Conservation (phyloP, 1,140 invertebrate genomes). For the Dreissena rostriformis region DNA sequence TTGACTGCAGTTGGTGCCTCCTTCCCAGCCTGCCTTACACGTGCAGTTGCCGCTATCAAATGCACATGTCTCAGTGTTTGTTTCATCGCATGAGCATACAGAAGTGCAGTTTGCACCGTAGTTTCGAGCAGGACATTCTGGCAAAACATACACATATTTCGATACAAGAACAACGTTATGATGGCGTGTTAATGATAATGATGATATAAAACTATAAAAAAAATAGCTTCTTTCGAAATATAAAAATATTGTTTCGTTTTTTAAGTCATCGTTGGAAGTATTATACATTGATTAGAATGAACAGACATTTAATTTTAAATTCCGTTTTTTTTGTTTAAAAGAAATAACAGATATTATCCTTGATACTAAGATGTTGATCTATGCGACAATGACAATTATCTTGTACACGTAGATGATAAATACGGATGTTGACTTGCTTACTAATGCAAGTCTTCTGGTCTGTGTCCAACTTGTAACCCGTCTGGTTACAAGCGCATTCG, state of each 20-base stretch:
- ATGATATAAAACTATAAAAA: background rate
- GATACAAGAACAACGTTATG: too few relatives aligned
- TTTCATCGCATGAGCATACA: background rate
- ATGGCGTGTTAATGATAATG: background rate
- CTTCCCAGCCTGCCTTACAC: conserved; percentile 41
- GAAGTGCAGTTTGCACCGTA: conserved; percentile 22
- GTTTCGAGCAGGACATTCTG: conserved; percentile 14
- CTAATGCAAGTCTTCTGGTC: conserved; percentile 23
- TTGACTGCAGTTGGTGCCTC: conserved; percentile 5
- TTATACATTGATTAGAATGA: background rate
- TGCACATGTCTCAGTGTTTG: conserved; percentile 13
- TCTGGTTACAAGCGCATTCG: conserved; percentile 40
- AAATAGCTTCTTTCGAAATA: background rate
- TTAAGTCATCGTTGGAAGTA: background rate
- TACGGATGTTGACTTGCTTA: background rate
- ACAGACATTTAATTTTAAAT: background rate
- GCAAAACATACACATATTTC: too few relatives aligned
- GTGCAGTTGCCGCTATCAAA: conserved; percentile 16
- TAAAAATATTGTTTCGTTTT: background rate
- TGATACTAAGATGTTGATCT: background rate
- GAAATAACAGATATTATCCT: background rate
- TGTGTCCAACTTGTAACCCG: background rate
- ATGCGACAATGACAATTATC: background rate
- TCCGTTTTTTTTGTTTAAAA: background rate
- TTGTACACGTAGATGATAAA: too few relatives aligned